Evolutionary conservation across 2,888 invertebrate genomes (phyloP).

Genomic region (Idaea dimidiata): DNA sequence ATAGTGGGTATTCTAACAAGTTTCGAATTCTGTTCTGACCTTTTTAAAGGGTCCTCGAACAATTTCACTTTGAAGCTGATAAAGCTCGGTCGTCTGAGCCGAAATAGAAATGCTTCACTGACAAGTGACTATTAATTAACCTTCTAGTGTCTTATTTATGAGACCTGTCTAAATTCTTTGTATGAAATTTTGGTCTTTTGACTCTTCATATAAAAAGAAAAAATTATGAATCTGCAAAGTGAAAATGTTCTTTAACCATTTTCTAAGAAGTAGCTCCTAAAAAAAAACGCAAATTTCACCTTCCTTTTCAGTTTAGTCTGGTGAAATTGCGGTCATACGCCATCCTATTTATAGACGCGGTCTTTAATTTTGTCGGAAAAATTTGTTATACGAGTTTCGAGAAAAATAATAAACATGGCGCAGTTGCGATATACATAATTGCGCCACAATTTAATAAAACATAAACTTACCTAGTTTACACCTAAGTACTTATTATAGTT

Average conservation of each 20-base stretch:
- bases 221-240: background rate
- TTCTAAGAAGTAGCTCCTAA: background rate
- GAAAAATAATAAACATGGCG: background rate
- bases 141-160: too few relatives aligned
- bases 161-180: too few relatives aligned
- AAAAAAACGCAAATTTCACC: background rate
- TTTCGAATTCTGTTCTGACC: too few relatives aligned
- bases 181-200: too few relatives aligned
- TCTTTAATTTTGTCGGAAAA: slow-evolving; percentile 5
- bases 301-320: slow-evolving; percentile 14
- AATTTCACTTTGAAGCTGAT: too few relatives aligned
- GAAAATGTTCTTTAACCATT: background rate
- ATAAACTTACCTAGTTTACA: slow-evolving; percentile 7
- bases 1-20: too few relatives aligned
- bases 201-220: background rate
- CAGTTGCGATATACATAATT: background rate
- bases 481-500: too few relatives aligned
- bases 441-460: background rate
- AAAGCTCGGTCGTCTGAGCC: too few relatives aligned
- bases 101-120: too few relatives aligned
- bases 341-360: background rate
- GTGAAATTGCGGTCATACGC: background rate
- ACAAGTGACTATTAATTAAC: too few relatives aligned
- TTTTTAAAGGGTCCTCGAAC: too few relatives aligned
- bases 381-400: background rate